phyloP scores from a whole-genome alignment of 2,113 vertebrate genomes.

The Saccopteryx leptura region DNA sequence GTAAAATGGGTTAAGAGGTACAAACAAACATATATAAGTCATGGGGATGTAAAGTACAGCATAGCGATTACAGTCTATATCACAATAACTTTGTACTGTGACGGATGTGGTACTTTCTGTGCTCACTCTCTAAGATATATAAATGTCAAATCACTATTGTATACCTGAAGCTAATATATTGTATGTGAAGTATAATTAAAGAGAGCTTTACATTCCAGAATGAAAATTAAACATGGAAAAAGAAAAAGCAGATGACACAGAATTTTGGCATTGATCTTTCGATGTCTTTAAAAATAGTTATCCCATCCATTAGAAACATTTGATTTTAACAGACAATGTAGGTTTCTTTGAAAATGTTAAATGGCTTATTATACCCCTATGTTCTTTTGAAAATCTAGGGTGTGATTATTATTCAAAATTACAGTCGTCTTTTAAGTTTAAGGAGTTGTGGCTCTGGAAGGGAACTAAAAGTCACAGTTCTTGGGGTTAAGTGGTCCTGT shows the following conservation, averaged over 20 bases:
- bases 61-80: not conserved
- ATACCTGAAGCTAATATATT: not conserved
- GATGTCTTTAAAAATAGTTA: slow-evolving; percentile 49
- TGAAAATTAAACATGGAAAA: not conserved
- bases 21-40: not conserved
- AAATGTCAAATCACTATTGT: not conserved
- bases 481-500: not conserved
- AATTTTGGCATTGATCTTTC: slow-evolving; percentile 43
- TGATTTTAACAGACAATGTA: slow-evolving; percentile 37
- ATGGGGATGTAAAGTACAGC: not conserved
- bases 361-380: slow-evolving; percentile 43
- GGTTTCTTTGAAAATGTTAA: slow-evolving; percentile 58
- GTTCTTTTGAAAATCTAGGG: slow-evolving; percentile 48
- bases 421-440: not conserved
- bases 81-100: not conserved
- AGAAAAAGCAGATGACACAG: not conserved
- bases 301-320: slow-evolving; percentile 21
- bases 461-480: slow-evolving; percentile 41
- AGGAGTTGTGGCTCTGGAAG: not conserved
- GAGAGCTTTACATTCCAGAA: not conserved
- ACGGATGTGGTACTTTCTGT: not conserved
- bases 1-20: not conserved
- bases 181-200: not conserved
- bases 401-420: slow-evolving; percentile 49
- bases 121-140: not conserved